phyloP scores from a whole-genome alignment of 2,113 vertebrate genomes.

The Microcebus lehilahytsara region DNA sequence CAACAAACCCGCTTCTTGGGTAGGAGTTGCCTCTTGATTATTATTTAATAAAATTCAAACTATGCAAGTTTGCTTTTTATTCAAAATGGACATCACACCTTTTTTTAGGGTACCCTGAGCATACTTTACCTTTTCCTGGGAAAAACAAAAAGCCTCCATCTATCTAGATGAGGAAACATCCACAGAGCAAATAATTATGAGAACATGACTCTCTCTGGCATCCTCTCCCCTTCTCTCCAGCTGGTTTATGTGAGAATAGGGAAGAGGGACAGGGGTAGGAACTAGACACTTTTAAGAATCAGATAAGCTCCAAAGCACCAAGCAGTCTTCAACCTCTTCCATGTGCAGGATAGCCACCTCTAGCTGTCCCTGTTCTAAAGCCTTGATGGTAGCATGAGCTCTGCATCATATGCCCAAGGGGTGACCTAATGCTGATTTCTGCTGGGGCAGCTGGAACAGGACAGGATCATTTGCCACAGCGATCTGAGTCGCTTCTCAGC shows the following conservation, averaged over 20 bases:
- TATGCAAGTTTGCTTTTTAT: constrained; percentile 7
- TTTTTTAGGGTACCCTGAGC: background rate
- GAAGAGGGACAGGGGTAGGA: background rate
- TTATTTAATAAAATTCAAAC: constrained; percentile 49
- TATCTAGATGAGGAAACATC: constrained; percentile 58
- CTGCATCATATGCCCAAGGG: constrained; percentile 6
- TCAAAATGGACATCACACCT: constrained; percentile 22
- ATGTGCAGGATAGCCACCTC: background rate
- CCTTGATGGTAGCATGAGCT: background rate
- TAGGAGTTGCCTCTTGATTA: background rate
- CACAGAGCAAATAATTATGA: constrained; percentile 44
- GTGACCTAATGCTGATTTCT: constrained; percentile 52
- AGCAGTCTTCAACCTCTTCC: background rate
- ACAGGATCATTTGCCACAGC: constrained; percentile 23
- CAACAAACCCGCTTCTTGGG: background rate
- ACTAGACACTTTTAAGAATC: constrained; percentile 46
- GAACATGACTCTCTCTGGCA: constrained; percentile 43
- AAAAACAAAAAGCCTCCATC: constrained; percentile 21
- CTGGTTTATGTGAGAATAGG: background rate
- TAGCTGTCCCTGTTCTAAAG: constrained; percentile 29
- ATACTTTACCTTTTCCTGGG: constrained; percentile 47
- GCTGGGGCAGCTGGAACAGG: constrained; percentile 53
- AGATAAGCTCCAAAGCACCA: constrained; percentile 47
- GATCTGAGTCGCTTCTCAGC: constrained; percentile 63
- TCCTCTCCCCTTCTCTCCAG: background rate